Base-by-base conservation (phyloP, 2,113 vertebrate species). In the Trichomycterus rosablanca region DNA sequence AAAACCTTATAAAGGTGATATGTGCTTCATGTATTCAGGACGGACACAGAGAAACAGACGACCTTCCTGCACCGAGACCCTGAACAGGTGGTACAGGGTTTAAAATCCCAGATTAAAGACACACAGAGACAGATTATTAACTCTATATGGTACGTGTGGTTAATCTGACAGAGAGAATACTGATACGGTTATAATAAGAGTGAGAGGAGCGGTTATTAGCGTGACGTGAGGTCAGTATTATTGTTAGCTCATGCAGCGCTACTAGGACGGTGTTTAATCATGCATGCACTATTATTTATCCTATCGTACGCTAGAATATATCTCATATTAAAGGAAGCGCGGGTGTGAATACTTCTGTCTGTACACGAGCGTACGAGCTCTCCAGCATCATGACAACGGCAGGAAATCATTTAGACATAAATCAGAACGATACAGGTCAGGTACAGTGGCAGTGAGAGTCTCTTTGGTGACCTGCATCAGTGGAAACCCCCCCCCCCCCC, bases 171-270 rank as follows among this genome's bases (percentile, higher is more conserved):
- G 55, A 63, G 48, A 72, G 50, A 63, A 74, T 59, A 69, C 50
- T 30, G n/a, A n/a, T n/a, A n/a, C 26, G 7, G 26, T 64, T 54
- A 59, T 53, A 54, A 37, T 50, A 14, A 76, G 44, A 75, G 65
- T 62, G 63, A 72, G 46, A 76, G 63, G 78, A 67, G 69, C 74
- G 59, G 46, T 59, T 57, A 76, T 53, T 70, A 56, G 57, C 75
- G 52, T 1, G n/a, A 73, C 72, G 53, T 59, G 72, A 57, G 72
- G 7, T 73, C 69, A 68, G 61, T 73, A 71, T 79, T 63, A 75
- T 63, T 75, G 67, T 68, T 76, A 80, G 60, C 70, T 74, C 71
- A 69, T 72, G 61, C 83, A 86, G n/a, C 86, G 84, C 84, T 79
- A 80, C 67, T 73, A 51, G 69, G 60, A 76, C 56, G 74, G 74